phyloP scores from a whole-genome alignment of 2,797 vertebrate species.

The Psittacula derbiana region DNA sequence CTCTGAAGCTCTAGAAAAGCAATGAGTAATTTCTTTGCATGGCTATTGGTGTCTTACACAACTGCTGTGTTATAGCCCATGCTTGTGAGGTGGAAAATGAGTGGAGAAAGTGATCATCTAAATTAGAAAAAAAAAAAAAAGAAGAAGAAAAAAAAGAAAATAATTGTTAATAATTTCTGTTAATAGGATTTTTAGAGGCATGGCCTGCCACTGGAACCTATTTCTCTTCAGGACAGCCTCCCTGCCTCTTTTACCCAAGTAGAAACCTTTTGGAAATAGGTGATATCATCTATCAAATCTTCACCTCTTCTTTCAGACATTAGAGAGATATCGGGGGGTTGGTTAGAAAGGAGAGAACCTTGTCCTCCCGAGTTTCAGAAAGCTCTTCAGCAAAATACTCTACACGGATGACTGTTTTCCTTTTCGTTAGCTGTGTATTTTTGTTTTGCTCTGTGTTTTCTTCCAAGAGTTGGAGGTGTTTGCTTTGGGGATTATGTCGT shows the following conservation, averaged over 20 bases:
- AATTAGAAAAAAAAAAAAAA: background rate
- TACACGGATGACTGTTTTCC: background rate
- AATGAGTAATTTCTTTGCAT: background rate
- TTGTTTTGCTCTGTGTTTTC: background rate
- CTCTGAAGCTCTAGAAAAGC: background rate
- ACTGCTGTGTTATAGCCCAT: background rate
- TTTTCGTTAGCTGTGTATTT: background rate
- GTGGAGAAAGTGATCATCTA: background rate
- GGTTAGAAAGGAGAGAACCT: background rate
- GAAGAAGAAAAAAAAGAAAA: background rate
- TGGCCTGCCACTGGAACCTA: fast-evolving
- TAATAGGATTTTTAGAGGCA: background rate
- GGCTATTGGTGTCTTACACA: background rate
- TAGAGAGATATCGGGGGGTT: background rate
- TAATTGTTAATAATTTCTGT: background rate
- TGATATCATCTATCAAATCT: background rate
- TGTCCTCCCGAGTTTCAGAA: background rate
- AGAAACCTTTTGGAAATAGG: background rate
- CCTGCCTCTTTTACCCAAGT: background rate
- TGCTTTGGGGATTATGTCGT: background rate
- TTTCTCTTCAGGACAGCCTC: background rate
- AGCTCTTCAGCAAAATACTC: background rate
- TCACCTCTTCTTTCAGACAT: background rate
- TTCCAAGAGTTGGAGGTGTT: background rate
- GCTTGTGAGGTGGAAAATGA: background rate